Evolutionary conservation across 2,113 vertebrate genomes (phyloP).

Genomic region (Cacatua alba): DNA sequence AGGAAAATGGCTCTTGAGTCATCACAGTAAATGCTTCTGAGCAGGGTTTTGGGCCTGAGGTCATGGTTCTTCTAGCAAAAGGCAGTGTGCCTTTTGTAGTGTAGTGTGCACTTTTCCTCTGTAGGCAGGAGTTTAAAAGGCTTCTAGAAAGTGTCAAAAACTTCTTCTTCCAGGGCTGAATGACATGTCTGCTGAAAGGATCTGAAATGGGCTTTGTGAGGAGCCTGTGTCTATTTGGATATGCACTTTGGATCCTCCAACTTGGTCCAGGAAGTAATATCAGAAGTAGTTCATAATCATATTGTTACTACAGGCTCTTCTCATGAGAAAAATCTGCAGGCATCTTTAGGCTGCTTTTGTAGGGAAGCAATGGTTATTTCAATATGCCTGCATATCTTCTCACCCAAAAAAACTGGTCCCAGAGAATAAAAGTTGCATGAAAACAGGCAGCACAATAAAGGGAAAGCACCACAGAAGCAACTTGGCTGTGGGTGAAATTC

Average conservation of each 20-base stretch:
- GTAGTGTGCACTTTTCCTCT: not conserved
- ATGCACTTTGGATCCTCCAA: not conserved
- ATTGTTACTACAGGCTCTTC: not conserved
- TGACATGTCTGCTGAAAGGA: not conserved
- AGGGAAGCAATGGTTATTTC: constrained; percentile 1
- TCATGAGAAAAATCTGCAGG: not conserved
- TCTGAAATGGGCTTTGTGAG: not conserved
- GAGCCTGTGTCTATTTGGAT: not conserved
- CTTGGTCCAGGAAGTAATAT: not conserved
- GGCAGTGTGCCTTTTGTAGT: not conserved
- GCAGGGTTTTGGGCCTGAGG: not conserved
- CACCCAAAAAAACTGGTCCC: not conserved
- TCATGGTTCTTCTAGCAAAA: not conserved
- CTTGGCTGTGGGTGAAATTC: not conserved
- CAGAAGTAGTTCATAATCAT: not conserved
- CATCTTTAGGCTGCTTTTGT: constrained; percentile 1
- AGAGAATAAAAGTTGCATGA: not conserved
- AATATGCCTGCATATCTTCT: not conserved
- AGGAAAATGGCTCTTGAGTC: not conserved
- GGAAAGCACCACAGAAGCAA: not conserved
- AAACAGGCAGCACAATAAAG: constrained; percentile 6
- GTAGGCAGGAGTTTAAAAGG: not conserved
- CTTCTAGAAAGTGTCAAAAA: not conserved
- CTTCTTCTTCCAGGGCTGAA: not conserved
- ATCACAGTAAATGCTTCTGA: not conserved